phyloP scores from a whole-genome alignment of 2,113 vertebrate genomes.

The Seriola aureovittata region DNA sequence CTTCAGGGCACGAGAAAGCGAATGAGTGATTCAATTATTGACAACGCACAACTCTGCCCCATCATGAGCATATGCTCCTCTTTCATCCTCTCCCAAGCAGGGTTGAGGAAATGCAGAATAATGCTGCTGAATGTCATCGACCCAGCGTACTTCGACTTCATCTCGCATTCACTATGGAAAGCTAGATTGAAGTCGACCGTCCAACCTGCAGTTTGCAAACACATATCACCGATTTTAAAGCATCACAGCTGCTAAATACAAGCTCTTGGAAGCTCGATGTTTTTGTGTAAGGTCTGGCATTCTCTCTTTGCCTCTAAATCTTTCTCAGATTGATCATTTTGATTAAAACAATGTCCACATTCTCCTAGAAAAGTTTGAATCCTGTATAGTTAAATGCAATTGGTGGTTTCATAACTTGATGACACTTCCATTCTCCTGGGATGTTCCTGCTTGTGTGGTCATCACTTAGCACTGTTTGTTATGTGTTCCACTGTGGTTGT shows the following conservation, averaged over 20 bases:
- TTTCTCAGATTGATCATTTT: conserved; percentile 26
- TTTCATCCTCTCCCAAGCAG: conserved; percentile 47
- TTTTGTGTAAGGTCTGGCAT: neutral
- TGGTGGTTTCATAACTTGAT: neutral
- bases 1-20: conserved; percentile 53
- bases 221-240: conserved; percentile 8
- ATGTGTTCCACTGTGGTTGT: neutral
- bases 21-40: conserved; percentile 76
- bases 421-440: too few species aligned
- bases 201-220: conserved; percentile 15
- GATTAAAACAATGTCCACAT: neutral
- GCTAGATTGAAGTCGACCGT: neutral
- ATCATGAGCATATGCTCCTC: conserved; percentile 66
- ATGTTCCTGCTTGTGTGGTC: neutral
- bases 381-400: neutral
- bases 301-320: conserved; percentile 1
- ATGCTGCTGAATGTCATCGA: conserved; percentile 6
- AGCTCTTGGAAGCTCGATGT: neutral
- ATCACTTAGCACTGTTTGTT: conserved; percentile 1
- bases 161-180: neutral
- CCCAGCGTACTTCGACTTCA: neutral
- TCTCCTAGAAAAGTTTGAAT: neutral
- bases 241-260: neutral
- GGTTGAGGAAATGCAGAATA: conserved; percentile 26
- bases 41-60: conserved; percentile 49